phyloP scores from a whole-genome alignment of 2,888 invertebrate genomes.

The Conomelus anceps region DNA sequence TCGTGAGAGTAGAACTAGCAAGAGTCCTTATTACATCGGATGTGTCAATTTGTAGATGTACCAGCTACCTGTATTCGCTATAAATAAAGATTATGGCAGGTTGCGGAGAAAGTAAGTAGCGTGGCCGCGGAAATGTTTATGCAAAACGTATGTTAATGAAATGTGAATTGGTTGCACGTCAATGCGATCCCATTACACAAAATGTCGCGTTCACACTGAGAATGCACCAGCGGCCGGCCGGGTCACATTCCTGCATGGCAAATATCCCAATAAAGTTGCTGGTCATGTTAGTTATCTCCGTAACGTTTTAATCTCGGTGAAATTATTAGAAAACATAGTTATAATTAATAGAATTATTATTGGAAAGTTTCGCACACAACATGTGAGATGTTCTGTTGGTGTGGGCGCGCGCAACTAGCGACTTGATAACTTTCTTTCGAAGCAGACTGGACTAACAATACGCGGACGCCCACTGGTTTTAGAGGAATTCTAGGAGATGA shows the following conservation, averaged over 20 bases:
- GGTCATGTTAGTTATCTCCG: neutral
- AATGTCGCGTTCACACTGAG: neutral
- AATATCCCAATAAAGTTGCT: neutral
- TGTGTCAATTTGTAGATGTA: neutral
- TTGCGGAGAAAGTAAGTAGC: neutral
- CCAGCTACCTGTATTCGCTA: neutral
- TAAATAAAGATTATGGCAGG: neutral
- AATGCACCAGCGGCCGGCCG: neutral
- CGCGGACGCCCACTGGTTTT: neutral
- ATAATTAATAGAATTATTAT: slow-evolving; percentile 7
- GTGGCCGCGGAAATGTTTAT: neutral
- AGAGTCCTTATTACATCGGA: neutral
- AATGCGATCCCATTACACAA: neutral
- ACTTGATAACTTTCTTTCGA: neutral
- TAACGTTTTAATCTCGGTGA: neutral
- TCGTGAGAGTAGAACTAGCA: too few species aligned
- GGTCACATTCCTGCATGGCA: neutral
- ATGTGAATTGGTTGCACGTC: neutral
- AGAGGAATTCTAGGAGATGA: neutral
- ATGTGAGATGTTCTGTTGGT: neutral
- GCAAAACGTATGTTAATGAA: neutral
- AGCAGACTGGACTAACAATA: neutral
- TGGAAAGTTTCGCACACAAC: neutral
- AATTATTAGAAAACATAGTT: neutral
- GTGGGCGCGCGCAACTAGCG: neutral